Base-by-base conservation (phyloP, 2,888 invertebrate genomes). In the Fragum sueziense region DNA sequence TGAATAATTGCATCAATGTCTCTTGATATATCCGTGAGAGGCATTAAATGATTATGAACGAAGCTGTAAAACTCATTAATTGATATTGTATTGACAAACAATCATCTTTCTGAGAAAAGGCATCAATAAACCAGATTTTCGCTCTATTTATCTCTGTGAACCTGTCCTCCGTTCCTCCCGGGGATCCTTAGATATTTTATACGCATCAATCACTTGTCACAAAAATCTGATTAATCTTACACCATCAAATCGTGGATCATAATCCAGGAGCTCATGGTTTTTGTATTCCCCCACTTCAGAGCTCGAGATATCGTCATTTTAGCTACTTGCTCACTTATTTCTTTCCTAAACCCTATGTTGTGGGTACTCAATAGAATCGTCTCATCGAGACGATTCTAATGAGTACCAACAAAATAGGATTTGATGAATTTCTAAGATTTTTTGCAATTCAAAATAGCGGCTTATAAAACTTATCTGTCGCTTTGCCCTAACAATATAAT, bases 141-240 rank as follows among this genome's bases (percentile, higher is more conserved):
- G 17, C n/a, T 47, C 47, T 47, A 14, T 47, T 47, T 47, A 47
- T 47, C 47, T 47, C 47, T 9, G 47, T 47, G n/a, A n/a, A n/a
- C 7, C 47, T 47, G 47, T 47, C 47, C 14, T 2, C 47, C 17
- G 20, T 14, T 47, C 29, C 57, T 29, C 57, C 29, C 25, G 14
- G 29, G 57, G 25, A 29, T 57, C 9, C 57, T 57, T 27, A 25
- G 14, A 27, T 57, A 57, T 57, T 57, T 57, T 57, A 57, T 57
- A 57, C 25, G 27, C 27, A 57, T 57, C 27, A 25, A 57, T 57
- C 57, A 57, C 57, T 57, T 57, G 57, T 57, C 57, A 57, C 2
- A 25, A 29, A 57, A 57, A 57, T 57, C 57, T 27, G 27, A 27
- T 57, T 27, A 57, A 57, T 57, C 57, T 27, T 14, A 29, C 29